These are phyloP conservation scores for Muricea muricata DNA, from an alignment of 92 coral and sea anemone species.

Conservation along the genomic window DNA sequence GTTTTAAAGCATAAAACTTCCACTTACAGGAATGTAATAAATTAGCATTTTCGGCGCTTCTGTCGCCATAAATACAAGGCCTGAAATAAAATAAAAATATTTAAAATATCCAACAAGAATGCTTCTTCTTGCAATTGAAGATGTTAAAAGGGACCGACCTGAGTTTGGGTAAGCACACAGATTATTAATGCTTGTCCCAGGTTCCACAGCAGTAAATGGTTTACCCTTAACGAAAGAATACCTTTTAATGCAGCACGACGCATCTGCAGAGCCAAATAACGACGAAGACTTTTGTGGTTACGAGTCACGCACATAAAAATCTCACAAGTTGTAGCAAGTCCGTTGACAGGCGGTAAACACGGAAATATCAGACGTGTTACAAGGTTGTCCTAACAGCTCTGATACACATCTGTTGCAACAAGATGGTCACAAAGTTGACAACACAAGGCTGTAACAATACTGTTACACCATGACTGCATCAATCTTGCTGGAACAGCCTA, in stretches of 20 bases:
- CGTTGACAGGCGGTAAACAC: too few species aligned
- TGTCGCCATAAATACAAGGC: slow-evolving; percentile 93
- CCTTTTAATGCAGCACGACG: not conserved
- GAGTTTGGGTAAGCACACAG: slow-evolving; percentile 85
- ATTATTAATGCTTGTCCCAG: slow-evolving; percentile 84
- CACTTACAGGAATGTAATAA: slow-evolving; percentile 92
- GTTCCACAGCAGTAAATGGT: slow-evolving; percentile 93
- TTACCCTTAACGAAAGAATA: slow-evolving; percentile 70
- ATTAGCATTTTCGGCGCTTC: slow-evolving; percentile 94
- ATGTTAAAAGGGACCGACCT: slow-evolving; percentile 54
- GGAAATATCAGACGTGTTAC: too few species aligned
- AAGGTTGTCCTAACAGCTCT: too few species aligned
- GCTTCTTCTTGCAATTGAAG: not conserved
- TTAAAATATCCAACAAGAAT: not conserved
- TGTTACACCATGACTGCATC: too few species aligned
- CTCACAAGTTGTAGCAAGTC: too few species aligned
- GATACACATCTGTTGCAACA: too few species aligned
- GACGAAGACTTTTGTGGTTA: too few species aligned
- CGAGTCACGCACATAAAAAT: too few species aligned
- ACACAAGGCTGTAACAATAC: too few species aligned
- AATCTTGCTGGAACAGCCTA: too few species aligned
- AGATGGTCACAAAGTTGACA: too few species aligned
- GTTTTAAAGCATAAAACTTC: not conserved
- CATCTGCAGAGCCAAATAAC: not conserved
- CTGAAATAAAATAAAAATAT: slow-evolving; percentile 38